Base-by-base conservation (phyloP, 1,140 invertebrate genomes). In the Drosophila bipectinata region DNA sequence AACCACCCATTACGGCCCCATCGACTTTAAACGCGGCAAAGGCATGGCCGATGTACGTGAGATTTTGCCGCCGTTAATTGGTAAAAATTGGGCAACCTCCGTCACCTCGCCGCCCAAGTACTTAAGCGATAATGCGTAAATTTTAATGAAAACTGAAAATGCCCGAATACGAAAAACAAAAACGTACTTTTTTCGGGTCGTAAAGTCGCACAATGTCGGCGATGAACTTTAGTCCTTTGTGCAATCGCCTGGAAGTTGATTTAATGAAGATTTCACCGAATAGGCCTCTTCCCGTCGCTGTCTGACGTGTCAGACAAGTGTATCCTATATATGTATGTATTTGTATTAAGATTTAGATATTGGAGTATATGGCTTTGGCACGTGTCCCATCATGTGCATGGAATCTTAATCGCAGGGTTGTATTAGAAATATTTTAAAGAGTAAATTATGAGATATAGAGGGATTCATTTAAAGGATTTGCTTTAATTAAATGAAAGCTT, bases 31-130 rank as follows among this genome's bases (percentile, higher is more conserved):
- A 62, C 26, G 67, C 58, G 67, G 58, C 73, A 78, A 81, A 87
- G 64, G 75, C 79, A 88, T 88, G 79, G 83, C 83, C 83, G 83
- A 88, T 88, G 83, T 88, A 88, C 83, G 83, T 88, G 83, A 88
- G 83, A 88, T 88, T 88, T 79, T 64, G 76, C 32, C 28, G 59
- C 79, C 68, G 83, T 88, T 88, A 88, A 88, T 88, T 88, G 83
- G 79, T 74, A 88, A 88, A 88, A 88, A 88, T 88, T 88, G 83
- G 75, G 75, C 79, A 64, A 53, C 52, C 66, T 79, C 51, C 37
- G 37, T 39, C 72, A 57, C 62, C 73, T 41, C 47, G 12, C 52
- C 26, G 14, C 52, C 30, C 14, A 72, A 88, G 83, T 82, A 77
- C 87, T 88, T 83, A 77, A 79, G 79, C 79, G 71, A 88, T 79